phyloP scores from a whole-genome alignment of 1,140 invertebrate species.

The Ostrea edulis region DNA sequence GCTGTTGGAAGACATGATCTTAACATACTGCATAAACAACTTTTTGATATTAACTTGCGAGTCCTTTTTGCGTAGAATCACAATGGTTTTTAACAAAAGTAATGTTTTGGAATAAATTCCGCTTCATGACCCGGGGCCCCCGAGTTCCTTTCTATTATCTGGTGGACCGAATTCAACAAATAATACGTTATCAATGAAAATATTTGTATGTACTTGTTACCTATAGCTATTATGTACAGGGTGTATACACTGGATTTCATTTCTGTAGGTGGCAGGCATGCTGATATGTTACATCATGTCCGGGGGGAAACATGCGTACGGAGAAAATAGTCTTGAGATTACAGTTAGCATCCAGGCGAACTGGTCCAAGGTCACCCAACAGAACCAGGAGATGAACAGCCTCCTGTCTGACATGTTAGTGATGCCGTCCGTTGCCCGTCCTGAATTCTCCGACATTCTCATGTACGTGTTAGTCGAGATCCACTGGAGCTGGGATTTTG shows the following conservation, averaged over 20 bases:
- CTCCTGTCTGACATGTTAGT: conserved; percentile 65
- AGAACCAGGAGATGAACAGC: conserved; percentile 67
- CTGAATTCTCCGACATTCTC: conserved; percentile 61
- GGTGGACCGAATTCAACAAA: too few species aligned
- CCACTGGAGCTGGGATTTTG: background rate
- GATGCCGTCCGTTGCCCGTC: conserved; percentile 57
- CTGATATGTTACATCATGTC: conserved; percentile 70
- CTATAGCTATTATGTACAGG: too few species aligned
- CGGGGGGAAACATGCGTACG: conserved; percentile 68
- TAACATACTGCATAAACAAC: too few species aligned
- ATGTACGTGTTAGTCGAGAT: conserved; percentile 43
- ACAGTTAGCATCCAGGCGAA: conserved; percentile 65
- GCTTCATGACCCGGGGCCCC: too few species aligned
- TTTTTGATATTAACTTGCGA: too few species aligned
- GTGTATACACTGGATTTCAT: background rate
- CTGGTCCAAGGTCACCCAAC: conserved; percentile 57
- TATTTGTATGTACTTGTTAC: too few species aligned
- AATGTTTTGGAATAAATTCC: too few species aligned
- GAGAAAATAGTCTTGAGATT: conserved; percentile 63
- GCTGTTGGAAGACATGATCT: too few species aligned
- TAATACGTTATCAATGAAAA: too few species aligned
- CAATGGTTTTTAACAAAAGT: too few species aligned
- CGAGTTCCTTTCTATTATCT: too few species aligned
- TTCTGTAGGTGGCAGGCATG: conserved; percentile 66
- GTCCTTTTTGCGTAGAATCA: too few species aligned